Base-by-base conservation (phyloP, 2,797 vertebrate genomes). In the Phaenicophaeus curvirostris region DNA sequence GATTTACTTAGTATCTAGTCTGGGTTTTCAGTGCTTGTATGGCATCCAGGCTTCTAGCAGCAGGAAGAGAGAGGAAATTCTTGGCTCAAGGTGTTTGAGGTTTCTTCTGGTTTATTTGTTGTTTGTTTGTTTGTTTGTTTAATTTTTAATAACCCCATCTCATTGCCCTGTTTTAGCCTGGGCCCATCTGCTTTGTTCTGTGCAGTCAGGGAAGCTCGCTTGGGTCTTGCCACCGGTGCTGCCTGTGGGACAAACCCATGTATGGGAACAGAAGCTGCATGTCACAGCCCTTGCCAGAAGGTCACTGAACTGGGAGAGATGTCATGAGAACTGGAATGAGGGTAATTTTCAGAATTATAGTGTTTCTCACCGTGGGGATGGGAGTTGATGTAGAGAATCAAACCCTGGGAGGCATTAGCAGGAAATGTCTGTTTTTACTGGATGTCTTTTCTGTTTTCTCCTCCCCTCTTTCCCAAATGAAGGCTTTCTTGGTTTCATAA, bases 311-410 rank as follows among this genome's bases (percentile, higher is more conserved):
- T 91, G 71, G 54, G 67, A 80, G 54, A 80, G 67, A 92, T 88
- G 88, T 90, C 83, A 44, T 96, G 89, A 93, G 94, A 97, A 95
- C 80, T 41, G 75, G 74, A 71, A 89, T 44, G 66, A 89, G 33
- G 63, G 51, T 63, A 48, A 78, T 35, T 74, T 83, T 66, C 51
- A 69, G 48, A 37, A 73, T 63, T 51, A 11, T 4, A 21, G 35
- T 5, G n/a, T 59, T 94, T 82, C 59, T 87, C 5, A 14, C 86
- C 5, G 0, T 15, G 16, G 50, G 81, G 31, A 46, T 53, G 53
- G 23, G 65, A 72, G 51, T 44, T 76, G 25, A 69, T 59, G 27
- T 8, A 58, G 33, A 89, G 20, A 39, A 9, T 74, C 44, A 31
- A 67, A 57, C 17, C 65, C 75, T 77, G 50, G 62, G 69, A 92